Conservation (phyloP, 2,113 vertebrate genomes). For the Paracanthobrama guichenoti region DNA sequence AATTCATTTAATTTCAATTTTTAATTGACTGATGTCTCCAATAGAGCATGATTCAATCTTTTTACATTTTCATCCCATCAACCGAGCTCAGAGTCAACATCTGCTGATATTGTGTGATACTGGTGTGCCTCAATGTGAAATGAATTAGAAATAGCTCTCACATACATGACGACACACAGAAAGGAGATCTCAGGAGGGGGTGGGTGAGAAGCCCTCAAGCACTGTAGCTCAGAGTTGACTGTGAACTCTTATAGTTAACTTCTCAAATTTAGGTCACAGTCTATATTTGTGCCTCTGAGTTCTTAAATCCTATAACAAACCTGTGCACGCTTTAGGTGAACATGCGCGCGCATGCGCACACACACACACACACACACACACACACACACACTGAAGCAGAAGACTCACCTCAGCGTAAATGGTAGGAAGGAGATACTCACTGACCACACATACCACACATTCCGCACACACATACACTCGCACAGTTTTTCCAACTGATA, state of each 20-base stretch:
- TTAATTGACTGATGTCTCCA: not conserved
- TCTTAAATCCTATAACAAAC: constrained; percentile 28
- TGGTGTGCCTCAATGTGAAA: not conserved
- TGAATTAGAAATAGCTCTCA: not conserved
- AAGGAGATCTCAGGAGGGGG: not conserved
- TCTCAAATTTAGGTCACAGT: constrained; percentile 42
- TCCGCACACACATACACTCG: not conserved
- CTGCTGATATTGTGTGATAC: not conserved
- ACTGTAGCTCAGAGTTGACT: not conserved
- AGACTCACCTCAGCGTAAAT: constrained; percentile 16
- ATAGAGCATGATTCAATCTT: not conserved
- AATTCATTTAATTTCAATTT: not conserved
- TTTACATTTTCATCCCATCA: not conserved
- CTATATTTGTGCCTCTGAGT: constrained; percentile 32
- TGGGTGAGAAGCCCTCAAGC: not conserved
- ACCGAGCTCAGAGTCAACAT: not conserved
- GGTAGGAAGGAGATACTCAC: constrained; percentile 18
- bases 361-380: not conserved
- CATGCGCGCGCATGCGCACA: not conserved
- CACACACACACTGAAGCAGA: constrained; percentile 14
- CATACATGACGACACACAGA: not conserved
- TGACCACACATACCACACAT: too few relatives aligned
- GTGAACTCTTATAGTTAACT: not conserved
- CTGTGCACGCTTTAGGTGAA: not conserved
- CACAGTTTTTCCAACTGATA: not conserved